Evolutionary conservation across 2,797 vertebrate species (phyloP), one percentile per base, ranked within the genome.

Genomic region (Sphaeramia orbicularis): DNA sequence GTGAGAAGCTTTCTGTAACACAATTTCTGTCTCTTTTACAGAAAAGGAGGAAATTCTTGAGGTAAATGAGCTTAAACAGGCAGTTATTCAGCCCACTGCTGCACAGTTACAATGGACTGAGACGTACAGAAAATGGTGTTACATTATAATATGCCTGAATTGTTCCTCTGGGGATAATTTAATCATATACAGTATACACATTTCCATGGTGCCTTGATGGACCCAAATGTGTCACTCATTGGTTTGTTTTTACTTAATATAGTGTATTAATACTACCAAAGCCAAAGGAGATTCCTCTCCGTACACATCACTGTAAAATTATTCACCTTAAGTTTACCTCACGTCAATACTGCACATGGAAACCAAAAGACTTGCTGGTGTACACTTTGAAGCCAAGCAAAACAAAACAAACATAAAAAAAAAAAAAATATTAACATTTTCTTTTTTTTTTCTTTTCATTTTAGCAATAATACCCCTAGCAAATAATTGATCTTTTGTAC

Each of bases 11-110:
- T 91, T 94, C 86, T 92, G 90, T 90, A 89, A 90, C 84, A 92
- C 90, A 90, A 90, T 89, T 87, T 91, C 83, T 88, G 85, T 90
- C 77, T 90, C 71, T 87, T 90, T 96, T 96, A 95, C 89, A 96
- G 96, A 96, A 96, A 96, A 95, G 95, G 95, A 97, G 95, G 95
- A 97, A 95, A 96, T 94, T 98, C 94, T 98, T 99, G 97, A 99
- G 98, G 97, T 99, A 99, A 99, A 99, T 98, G 96, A 99, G 95
- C 95, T 96, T 95, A 96, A 98, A 97, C 96, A 97, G 96, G 95
- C 96, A 96, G 96, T 96, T 90, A 83, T 75, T 92, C 83, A 77
- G 84, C 88, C 88, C 94, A 95, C 92, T 93, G 94, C 95, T 93
- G 80, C 93, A 93, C 94, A 92, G 90, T 95, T 95, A 95, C 95